Conservation (phyloP, 2,888 invertebrate genomes). For the Oasisia sp. region DNA sequence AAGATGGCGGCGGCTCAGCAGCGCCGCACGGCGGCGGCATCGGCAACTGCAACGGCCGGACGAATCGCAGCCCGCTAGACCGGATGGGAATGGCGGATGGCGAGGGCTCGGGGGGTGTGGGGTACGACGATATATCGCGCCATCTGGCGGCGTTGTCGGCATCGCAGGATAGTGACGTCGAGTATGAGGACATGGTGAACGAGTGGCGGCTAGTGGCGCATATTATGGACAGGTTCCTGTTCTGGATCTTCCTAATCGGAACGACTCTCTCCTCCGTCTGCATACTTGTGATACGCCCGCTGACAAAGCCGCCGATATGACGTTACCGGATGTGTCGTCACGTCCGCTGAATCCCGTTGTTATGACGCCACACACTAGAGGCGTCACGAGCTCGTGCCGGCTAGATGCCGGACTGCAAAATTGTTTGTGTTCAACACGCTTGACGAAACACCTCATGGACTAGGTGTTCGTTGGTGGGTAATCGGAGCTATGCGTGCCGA, state of each 20-base stretch:
- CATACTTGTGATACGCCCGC: slow-evolving; percentile 62
- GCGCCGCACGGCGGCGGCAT: slow-evolving; percentile 13
- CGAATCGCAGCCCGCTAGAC: slow-evolving; percentile 17
- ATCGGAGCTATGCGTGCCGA: too few relatives aligned
- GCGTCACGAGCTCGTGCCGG: not conserved
- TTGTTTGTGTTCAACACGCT: not conserved
- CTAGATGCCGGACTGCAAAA: not conserved
- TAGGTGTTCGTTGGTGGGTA: not conserved
- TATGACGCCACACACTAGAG: not conserved
- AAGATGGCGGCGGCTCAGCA: slow-evolving; percentile 32
- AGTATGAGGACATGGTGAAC: slow-evolving; percentile 59
- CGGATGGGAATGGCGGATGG: not conserved
- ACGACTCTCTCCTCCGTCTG: slow-evolving; percentile 59
- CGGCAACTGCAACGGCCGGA: slow-evolving; percentile 50
- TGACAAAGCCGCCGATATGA: slow-evolving; percentile 52
- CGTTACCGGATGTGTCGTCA: not conserved
- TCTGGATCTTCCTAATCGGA: slow-evolving; percentile 63
- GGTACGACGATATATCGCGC: slow-evolving; percentile 53
- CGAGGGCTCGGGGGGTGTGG: slow-evolving; percentile 23
- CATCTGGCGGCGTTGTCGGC: slow-evolving; percentile 56
- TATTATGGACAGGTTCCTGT: slow-evolving; percentile 63
- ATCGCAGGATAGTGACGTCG: slow-evolving; percentile 55
- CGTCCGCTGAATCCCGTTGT: not conserved
- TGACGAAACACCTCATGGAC: not conserved
- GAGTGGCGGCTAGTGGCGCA: slow-evolving; percentile 65